Evolutionary conservation across 2,888 invertebrate species (phyloP), one percentile per base, ranked within the genome.

Genomic region (Coenonympha arcania): DNA sequence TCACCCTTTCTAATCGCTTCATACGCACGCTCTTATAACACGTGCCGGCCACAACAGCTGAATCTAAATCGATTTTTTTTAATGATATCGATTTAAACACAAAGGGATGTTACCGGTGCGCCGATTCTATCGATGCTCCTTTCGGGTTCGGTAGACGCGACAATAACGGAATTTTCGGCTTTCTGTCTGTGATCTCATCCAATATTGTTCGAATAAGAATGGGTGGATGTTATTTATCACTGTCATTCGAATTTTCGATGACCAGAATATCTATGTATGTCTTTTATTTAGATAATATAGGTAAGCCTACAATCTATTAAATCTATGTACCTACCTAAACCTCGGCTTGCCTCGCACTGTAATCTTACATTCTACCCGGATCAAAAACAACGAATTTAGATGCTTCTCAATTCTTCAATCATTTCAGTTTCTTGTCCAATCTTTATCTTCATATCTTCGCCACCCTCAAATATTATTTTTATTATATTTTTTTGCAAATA

Each of bases 1-100:
- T 79, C 71, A 76, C 76, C 77, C 74, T 80, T 81, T 80, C 76
- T 79, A 82, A 84, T 84, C 71, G 78, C 67, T 66, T 60, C 63
- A 69, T 56, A 68, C 68, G 75, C 83, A 82, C 84, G 85, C 74
- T 68, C 66, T 63, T 57, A 51, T 54, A 66, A 74, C 81, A 76
- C 80, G 80, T 82, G 82, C 79, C 79, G 55, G 44, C 59, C 49
- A 62, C 64, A 61, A 55, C 65, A 57, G 54, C 66, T 73, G 82
- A 81, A 84, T 83, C 73, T 70, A 63, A 80, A 83, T 76, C 45
- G 69, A 54, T 58, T 62, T 64, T 61, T 55, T 54, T 44, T 63
- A 72, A 63, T 71, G 64, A 58, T 69, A 70, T 65, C 65, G 64
- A 70, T 73, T 72, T 69, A 66, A 71, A 68, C 59, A 72, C 68